Base-by-base conservation (phyloP, 2,888 invertebrate genomes). In the Lutraria lutraria region DNA sequence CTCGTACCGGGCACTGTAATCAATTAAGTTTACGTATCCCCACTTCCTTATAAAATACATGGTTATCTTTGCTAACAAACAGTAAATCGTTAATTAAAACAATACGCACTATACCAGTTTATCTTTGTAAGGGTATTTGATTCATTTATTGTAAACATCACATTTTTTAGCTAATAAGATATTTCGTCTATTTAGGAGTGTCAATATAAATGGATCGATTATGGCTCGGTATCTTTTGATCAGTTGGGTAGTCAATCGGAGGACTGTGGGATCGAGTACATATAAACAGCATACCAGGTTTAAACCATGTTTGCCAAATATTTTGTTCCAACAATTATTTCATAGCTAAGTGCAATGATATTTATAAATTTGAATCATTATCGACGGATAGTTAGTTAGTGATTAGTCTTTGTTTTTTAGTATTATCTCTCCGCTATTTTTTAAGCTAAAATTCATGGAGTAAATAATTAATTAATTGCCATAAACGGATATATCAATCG, bases 151-250 rank as follows among this genome's bases (percentile, higher is more conserved):
- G 4, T 25, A 25, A n/a, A 25, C 12, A 25, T 68, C 13, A 0
- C 56, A 56, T 56, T 68, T n/a, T 10, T 25, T n/a, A n/a, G n/a
- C n/a, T 2, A 63, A n/a, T 21, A n/a, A 25, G 25, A 13, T 68
- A 68, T 68, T 68, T n/a, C 25, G 63, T 25, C 63, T 68, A 68
- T 68, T 68, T n/a, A 68, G 63, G 63, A 68, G 63, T 68, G 63
- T 25, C 25, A 68, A 25, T 43, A 68, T 68, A 4, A n/a, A 8
- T 25, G 63, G 12, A n/a, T 12, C n/a, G n/a, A n/a, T 25, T 25
- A n/a, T 8, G 63, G 63, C 8, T 10, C 13, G 13, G n/a, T n/a
- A 25, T 68, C 56, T 8, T 2, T 12, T 19, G 63, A 68, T 68
- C 63, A 68, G 25, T 25, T 10, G 25, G 25, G 25, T 25, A n/a